Evolutionary conservation across 2,888 invertebrate genomes (phyloP), one percentile per base, ranked within the genome.

Genomic region (Crematogaster levior): DNA sequence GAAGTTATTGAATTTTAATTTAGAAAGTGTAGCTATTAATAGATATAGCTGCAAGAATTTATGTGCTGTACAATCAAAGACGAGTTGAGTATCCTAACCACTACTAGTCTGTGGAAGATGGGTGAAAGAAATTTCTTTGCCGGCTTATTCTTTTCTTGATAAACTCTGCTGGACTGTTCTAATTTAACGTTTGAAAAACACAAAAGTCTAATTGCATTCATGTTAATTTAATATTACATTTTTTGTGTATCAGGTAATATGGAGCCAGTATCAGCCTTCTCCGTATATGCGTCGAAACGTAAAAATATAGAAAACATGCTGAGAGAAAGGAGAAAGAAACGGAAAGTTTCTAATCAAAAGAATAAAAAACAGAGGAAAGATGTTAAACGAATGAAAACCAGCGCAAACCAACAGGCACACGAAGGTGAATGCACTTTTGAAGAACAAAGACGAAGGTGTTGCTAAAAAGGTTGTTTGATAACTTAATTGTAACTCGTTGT

Each of bases 211-310:
- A 74, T 74, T 63, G 27, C 12, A 1, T 0, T 53, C 27, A 15
- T 37, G 12, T 77, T 58, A 34, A 5, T n/a, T n/a, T n/a, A n/a
- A n/a, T n/a, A n/a, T n/a, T n/a, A n/a, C 34, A 60, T 58, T 68
- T n/a, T 40, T 65, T 77, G 10, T 9, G 83, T 86, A 82, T 83
- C 73, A 37, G 75, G 82, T n/a, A 53, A 40, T 30, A 61, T n/a
- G n/a, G 72, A 83, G 9, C 37, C 66, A 9, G 0, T 61, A 37
- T 88, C 88, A 15, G 88, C 88, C 12, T 88, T 85, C 18, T 81
- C 86, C 12, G 9, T 85, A 37, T 43, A 86, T n/a, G 21, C 68
- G 15, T 2, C 48, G 18, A 86, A 88, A 63, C 81, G 81, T n/a
- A 86, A 88, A 21, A 81, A 21, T 9, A 15, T 5, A 9, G 74